Conservation (phyloP, 1,140 invertebrate species). For the Papilio machaon region DNA sequence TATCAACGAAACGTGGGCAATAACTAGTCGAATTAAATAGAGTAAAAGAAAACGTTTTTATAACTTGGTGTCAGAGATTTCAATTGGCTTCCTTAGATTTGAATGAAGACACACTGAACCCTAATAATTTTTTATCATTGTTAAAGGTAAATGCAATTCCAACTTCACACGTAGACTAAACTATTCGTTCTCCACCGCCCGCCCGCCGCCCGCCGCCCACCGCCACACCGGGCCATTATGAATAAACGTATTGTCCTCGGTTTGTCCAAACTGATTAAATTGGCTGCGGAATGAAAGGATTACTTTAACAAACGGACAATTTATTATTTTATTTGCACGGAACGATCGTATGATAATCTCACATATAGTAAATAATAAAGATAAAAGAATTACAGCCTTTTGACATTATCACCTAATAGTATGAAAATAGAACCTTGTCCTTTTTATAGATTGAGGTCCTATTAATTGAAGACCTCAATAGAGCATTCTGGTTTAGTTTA, state of each 20-base stretch:
- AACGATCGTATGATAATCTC: not conserved
- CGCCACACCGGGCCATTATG: not conserved
- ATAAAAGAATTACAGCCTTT: not conserved
- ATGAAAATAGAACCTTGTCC: no score
- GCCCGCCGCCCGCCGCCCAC: not conserved
- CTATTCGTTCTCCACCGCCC: not conserved
- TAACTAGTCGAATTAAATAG: no score
- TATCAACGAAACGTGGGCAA: no score
- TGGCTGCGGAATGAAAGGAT: conserved; percentile 19
- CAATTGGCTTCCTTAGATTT: not conserved
- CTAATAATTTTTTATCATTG: not conserved
- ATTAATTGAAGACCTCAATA: not conserved
- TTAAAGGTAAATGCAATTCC: conserved; percentile 1
- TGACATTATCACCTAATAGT: not conserved
- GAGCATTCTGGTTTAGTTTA: no score
- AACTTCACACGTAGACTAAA: not conserved
- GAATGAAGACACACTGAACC: not conserved
- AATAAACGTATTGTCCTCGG: conserved; percentile 16
- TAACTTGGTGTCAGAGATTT: not conserved
- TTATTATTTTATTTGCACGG: not conserved
- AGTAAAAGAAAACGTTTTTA: no score
- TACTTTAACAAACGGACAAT: conserved; percentile 9
- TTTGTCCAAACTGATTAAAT: conserved; percentile 17
- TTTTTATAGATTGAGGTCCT: no score
- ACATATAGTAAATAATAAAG: not conserved